Evolutionary conservation across 2,888 invertebrate genomes (phyloP).

Genomic region (Bellardia pandia): DNA sequence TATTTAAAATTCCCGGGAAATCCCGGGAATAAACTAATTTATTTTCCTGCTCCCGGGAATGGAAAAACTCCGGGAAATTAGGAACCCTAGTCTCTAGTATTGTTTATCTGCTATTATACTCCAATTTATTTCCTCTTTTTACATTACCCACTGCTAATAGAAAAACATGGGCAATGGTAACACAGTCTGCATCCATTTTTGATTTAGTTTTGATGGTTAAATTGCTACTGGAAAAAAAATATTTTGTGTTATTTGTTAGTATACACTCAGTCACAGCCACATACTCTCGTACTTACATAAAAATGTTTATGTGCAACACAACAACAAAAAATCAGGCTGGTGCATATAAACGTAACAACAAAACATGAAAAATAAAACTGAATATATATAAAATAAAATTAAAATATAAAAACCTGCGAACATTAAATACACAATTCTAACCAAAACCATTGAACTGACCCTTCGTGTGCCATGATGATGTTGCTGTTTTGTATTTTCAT

Average conservation of each 20-base stretch:
- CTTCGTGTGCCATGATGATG: slow-evolving; percentile 54
- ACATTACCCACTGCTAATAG: not conserved
- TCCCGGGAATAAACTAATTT: too few species aligned
- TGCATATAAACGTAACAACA: slow-evolving; percentile 32
- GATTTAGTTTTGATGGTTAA: slow-evolving; percentile 73
- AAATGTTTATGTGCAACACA: slow-evolving; percentile 15
- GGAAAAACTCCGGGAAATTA: too few species aligned
- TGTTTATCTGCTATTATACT: not conserved
- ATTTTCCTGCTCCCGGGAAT: too few species aligned
- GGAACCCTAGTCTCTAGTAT: not conserved
- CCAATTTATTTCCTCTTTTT: not conserved
- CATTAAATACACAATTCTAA: slow-evolving; percentile 71
- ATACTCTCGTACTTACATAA: not conserved
- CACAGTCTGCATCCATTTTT: slow-evolving; percentile 67
- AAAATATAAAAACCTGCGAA: slow-evolving; percentile 65
- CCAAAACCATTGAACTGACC: slow-evolving; percentile 68
- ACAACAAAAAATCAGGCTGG: slow-evolving; percentile 15
- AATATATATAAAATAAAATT: slow-evolving; percentile 56
- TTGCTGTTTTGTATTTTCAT: not conserved
- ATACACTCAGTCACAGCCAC: not conserved
- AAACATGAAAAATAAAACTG: not conserved
- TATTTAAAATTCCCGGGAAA: too few species aligned
- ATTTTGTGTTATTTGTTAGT: slow-evolving; percentile 49
- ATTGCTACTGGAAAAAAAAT: slow-evolving; percentile 67
- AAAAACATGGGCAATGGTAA: slow-evolving; percentile 34